Base-by-base conservation (phyloP, 2,888 invertebrate species). In the Leptinotarsa haldemani region DNA sequence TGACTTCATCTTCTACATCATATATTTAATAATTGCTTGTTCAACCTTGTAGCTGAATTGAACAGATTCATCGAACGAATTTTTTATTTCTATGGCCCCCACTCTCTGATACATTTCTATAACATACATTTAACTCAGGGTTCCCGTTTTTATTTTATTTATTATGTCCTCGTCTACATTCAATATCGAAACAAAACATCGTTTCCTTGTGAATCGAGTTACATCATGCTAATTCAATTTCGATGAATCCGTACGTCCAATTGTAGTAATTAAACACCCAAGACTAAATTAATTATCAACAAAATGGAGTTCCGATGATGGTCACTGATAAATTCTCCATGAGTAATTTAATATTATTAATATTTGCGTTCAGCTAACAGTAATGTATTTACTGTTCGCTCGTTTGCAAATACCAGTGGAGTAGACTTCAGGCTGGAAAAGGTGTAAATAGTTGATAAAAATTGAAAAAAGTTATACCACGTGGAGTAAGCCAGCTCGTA, bases 261-360 rank as follows among this genome's bases (percentile, higher is more conserved):
- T 61, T 61, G 61, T n/a, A 40, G 61, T 61, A 16, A 61, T 61
- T 61, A 61, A 30, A 61, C n/a, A 40, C 30, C 18, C 25, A 61
- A 61, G 61, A 61, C 16, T 5, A 61, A 30, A 61, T 61, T 61
- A 61, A 61, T 61, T 61, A 61, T 61, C 5, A 61, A n/a, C 30
- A 25, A 61, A 40, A 61, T 56, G 61, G 30, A 61, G 61, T 61
- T 61, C 30, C 7, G 61, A 61, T 61, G 61, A 61, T 61, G 61
- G 40, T 18, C 40, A 30, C 40, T 30, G 61, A 61, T 61, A 61
- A 40, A 61, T 30, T 61, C 30, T 61, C 40, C 16, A 61, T 12
- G 30, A 12, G 61, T 61, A n/a, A 30, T 30, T 61, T 3, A 40
- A 61, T 40, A 61, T 61, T 40, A 61, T 61, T 16, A n/a, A 30